Base-by-base conservation (phyloP, 2,888 invertebrate genomes). In the Anthophora plumipes region DNA sequence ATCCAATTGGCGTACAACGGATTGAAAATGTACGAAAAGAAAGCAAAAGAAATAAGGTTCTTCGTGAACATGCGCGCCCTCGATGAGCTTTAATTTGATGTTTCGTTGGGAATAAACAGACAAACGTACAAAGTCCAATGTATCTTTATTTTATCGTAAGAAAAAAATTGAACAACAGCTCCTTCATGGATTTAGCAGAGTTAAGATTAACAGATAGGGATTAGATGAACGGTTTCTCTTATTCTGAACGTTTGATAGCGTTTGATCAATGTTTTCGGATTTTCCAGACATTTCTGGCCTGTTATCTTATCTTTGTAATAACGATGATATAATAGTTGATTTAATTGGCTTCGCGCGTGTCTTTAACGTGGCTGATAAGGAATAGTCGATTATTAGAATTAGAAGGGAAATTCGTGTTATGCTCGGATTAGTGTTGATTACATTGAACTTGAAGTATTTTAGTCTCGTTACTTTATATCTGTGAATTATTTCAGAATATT, bases 391-490 rank as follows among this genome's bases (percentile, higher is more conserved):
- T n/a, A 41, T 6, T 70, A n/a, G 6, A 46, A 57, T 52, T 37
- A 2, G 17, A 0, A 8, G 25, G 3, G 14, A 60, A 48, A 39
- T 48, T 12, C 14, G 11, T 17, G 14, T 1, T 17, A 1, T 6
- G 50, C 5, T 1, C 11, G 54, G n/a, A 48, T 67, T 14, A 14
- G 8, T 3, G 11, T 2, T 8, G 90, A 89, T 90, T 90, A 17
- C 5, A 46, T n/a, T 12, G 3, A 9, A n/a, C n/a, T 7, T 50
- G 50, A 9, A 50, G n/a, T 17, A n/a, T 91, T 91, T 91, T 89
- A 88, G 1, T 31, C 4, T 31, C 31, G 4, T 31, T 31, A 1
- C 31, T 31, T 31, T 31, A 4, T 31, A 4, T 31, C 31, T 31
- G 31, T 31, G 2, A 31, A 31, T 31, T 31, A 31, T 31, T 31